phyloP scores from a whole-genome alignment of 1,140 invertebrate species.

The Drosophila oshimai region DNA sequence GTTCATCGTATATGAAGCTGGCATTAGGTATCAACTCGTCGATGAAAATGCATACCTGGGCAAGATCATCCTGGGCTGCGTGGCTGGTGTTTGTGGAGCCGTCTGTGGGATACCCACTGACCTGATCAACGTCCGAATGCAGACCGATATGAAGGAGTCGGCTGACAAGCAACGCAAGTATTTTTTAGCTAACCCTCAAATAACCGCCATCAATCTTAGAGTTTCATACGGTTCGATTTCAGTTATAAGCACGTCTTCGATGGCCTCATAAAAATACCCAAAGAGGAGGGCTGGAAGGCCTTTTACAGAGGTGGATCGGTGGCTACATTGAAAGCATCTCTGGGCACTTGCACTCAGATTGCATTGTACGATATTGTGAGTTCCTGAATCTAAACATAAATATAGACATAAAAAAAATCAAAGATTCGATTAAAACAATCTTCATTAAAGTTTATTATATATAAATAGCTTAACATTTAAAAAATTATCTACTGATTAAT shows the following conservation, averaged over 20 bases:
- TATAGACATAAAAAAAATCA: too few relatives aligned
- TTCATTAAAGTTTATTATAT: too few relatives aligned
- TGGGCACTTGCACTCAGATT: constrained; percentile 98
- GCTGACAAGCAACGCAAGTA: constrained; percentile 80
- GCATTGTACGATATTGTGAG: constrained; percentile 94
- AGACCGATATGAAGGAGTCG: constrained; percentile 97
- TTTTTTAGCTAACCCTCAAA: not conserved
- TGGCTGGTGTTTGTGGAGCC: constrained; percentile 90
- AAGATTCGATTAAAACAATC: too few relatives aligned
- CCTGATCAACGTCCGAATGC: constrained; percentile 99
- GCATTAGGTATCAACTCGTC: constrained; percentile 85
- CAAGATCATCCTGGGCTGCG: constrained; percentile 90
- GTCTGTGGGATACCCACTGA: constrained; percentile 92
- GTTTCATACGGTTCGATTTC: not conserved
- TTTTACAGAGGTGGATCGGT: constrained; percentile 95
- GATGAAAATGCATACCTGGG: constrained; percentile 84
- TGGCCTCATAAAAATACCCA: constrained; percentile 91
- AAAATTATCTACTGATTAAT: too few relatives aligned
- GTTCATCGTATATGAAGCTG: constrained; percentile 97
- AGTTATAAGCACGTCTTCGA: constrained; percentile 98
- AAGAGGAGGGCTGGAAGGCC: constrained; percentile 90
- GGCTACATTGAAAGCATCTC: constrained; percentile 92
- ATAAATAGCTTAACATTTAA: too few relatives aligned
- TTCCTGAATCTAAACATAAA: too few relatives aligned
- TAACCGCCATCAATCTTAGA: not conserved